phyloP scores from a whole-genome alignment of 1,140 invertebrate species.

The Hyles vespertilio region DNA sequence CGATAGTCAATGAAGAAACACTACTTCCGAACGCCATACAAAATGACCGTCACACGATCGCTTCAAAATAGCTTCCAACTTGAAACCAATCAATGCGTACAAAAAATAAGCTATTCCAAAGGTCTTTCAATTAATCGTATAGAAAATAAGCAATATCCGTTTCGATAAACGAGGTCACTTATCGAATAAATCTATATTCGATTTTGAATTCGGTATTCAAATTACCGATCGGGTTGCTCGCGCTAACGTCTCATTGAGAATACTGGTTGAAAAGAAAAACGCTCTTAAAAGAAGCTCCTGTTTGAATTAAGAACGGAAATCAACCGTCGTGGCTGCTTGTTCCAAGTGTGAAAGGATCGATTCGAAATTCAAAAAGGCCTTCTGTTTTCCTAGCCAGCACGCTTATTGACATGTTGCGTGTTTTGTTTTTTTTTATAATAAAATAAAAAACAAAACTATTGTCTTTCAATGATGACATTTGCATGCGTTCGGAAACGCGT shows the following conservation, averaged over 20 bases:
- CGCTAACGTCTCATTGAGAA: conserved; percentile 42
- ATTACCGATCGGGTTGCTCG: conserved; percentile 61
- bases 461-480: conserved; percentile 27
- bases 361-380: conserved; percentile 49
- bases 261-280: conserved; percentile 41
- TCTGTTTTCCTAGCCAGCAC: conserved; percentile 50
- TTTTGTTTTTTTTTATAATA: conserved; percentile 41
- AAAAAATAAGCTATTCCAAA: conserved; percentile 42
- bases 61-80: no score
- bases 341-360: conserved; percentile 72
- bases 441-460: conserved; percentile 19
- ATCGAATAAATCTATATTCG: conserved; percentile 71
- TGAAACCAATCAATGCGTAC: conserved; percentile 17
- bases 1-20: no score
- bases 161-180: conserved; percentile 66
- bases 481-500: conserved; percentile 18
- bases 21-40: no score
- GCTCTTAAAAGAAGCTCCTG: conserved; percentile 53
- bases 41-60: no score
- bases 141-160: conserved; percentile 72
- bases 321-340: conserved; percentile 66
- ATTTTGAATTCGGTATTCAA: conserved; percentile 60
- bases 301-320: conserved; percentile 72
- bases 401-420: conserved; percentile 55
- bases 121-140: conserved; percentile 52